These are phyloP conservation scores for Blastobasis lacticolella DNA, from an alignment of 2,888 invertebrate genomes.

Conservation along the genomic window DNA sequence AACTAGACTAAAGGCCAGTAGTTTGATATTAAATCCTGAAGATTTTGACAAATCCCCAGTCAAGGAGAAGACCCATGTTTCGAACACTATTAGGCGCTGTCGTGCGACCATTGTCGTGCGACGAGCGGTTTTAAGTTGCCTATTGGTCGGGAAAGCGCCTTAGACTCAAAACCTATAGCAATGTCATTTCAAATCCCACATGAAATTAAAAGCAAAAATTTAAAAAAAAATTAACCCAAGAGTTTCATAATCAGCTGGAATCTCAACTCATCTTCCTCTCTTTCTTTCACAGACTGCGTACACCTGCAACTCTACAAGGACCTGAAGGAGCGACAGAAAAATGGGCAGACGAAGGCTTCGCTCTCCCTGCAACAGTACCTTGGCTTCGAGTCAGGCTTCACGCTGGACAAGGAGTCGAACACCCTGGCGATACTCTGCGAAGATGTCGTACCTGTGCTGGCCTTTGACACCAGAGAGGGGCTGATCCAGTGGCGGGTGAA, in stretches of 20 bases:
- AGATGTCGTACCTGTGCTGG: slow-evolving; percentile 88
- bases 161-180: too few species aligned
- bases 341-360: slow-evolving; percentile 90
- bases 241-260: neutral
- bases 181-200: too few species aligned
- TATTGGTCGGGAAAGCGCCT: too few species aligned
- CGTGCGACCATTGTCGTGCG: too few species aligned
- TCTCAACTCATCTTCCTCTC: neutral
- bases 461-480: slow-evolving; percentile 89
- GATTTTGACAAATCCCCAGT: too few species aligned
- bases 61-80: too few species aligned
- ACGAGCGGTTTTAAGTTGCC: too few species aligned
- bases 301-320: slow-evolving; percentile 92
- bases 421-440: slow-evolving; percentile 92
- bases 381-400: slow-evolving; percentile 90
- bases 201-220: too few species aligned
- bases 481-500: slow-evolving; percentile 89
- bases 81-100: too few species aligned
- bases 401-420: slow-evolving; percentile 91
- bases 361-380: slow-evolving; percentile 90
- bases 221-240: neutral
- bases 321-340: slow-evolving; percentile 89
- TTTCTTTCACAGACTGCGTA: slow-evolving; percentile 83
- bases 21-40: too few species aligned
- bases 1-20: too few species aligned